Percentiles rank a stretch among this genome's conserved stretches.
phyloP scores from a whole-genome alignment of 2,888 invertebrate species.

The Emesis furor region DNA sequence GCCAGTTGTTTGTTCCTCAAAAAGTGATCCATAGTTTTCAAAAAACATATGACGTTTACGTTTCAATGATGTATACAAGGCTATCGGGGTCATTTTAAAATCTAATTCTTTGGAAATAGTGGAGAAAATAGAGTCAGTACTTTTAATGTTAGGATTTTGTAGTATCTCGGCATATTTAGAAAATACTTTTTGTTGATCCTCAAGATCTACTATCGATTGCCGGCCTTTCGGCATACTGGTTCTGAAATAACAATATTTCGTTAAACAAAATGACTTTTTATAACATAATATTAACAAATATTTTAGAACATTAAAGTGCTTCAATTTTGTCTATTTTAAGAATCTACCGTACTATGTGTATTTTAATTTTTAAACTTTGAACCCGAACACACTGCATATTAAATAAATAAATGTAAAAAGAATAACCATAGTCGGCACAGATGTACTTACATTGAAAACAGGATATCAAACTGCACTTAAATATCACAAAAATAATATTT shows the following conservation, averaged over 20 bases:
- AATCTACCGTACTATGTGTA: not conserved
- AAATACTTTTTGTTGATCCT: too few species aligned
- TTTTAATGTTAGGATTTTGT: not conserved
- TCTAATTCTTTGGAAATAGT: not conserved
- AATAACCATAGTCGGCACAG: not conserved
- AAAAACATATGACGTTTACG: too few species aligned
- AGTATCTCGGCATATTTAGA: not conserved
- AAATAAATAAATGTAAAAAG: conserved; percentile 1
- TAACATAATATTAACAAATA: not conserved
- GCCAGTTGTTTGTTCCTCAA: too few species aligned
- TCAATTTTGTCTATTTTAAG: not conserved
- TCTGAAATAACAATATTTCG: conserved; percentile 1
- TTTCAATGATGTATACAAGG: too few species aligned
- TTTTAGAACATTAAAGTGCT: not conserved
- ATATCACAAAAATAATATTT: too few species aligned
- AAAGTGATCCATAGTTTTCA: too few species aligned
- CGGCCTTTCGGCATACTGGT: too few species aligned
- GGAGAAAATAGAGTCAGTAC: not conserved
- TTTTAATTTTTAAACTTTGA: not conserved
- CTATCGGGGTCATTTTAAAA: not conserved
- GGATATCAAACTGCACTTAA: too few species aligned
- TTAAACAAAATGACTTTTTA: not conserved
- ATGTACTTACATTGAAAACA: too few species aligned
- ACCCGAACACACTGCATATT: not conserved
- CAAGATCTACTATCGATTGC: too few species aligned